Base-by-base conservation (phyloP, 2,888 invertebrate species). In the Notodonta dromedarius region DNA sequence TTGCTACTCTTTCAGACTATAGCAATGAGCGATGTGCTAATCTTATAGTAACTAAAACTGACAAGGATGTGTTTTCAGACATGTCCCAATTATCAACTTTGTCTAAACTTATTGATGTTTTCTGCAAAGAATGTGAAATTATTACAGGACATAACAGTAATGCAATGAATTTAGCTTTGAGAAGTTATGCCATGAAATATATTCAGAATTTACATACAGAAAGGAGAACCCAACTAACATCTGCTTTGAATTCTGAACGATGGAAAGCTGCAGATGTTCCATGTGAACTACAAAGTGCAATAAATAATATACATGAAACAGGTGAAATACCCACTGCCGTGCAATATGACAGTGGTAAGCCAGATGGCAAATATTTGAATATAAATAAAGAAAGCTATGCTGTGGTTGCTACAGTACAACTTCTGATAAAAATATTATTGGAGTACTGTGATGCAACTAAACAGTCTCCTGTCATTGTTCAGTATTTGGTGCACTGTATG, bases 181-280 rank as follows among this genome's bases (percentile, higher is more conserved):
- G 97, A 87, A 96, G 96, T 66, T 96, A 98, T 95, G 98, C 98
- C 0, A 97, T 96, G 82, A 97, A 97, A 82, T 99, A 98, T 90
- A 97, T 98, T 58, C 97, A 97, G 81, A 96, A 96, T 79, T 98
- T 99, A 86, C 99, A 99, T 88, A 94, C 96, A 51, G 98, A 98
- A 80, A 94, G 98, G 55, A 97, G 98, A 87, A 95, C 95, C 58
- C 98, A 98, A 87, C 91, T 99, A 59, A 96, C 96, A 52, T 88
- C 97, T 66, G 94, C 98, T 48, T 93, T 99, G 54, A 99, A 99
- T 84, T 96, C 96, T 67, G 99, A 99, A 88, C 94, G 97, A 65
- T 99, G 99, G 99, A 98, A 97, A 81, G 96, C 97, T 75, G 97
- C 98, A 5, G 98, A 98, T 79, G 97, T 99, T 58, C 97, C 98